phyloP scores from a whole-genome alignment of 2,113 vertebrate species.

The Parotia lawesii region DNA sequence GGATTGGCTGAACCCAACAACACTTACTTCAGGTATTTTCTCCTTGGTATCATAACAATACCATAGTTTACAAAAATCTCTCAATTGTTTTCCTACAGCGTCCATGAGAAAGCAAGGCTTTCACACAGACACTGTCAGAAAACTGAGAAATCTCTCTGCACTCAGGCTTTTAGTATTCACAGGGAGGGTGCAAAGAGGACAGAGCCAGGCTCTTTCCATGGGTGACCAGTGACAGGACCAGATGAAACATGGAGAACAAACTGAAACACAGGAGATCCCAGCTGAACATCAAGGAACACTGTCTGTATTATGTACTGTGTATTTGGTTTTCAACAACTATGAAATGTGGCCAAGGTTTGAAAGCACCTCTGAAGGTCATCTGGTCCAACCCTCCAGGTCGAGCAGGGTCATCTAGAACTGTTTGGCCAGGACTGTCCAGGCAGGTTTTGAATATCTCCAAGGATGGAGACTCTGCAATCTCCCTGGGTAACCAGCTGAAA shows the following conservation, averaged over 20 bases:
- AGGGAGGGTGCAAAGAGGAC: background rate
- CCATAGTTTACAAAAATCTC: too few relatives aligned
- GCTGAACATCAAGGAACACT: background rate
- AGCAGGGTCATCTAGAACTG: background rate
- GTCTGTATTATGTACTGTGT: background rate
- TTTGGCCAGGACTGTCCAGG: background rate
- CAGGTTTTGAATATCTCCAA: background rate
- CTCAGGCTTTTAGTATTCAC: too few relatives aligned
- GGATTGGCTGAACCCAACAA: too few relatives aligned
- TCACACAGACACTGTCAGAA: too few relatives aligned
- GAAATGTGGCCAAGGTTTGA: fast-evolving
- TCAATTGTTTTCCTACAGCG: too few relatives aligned
- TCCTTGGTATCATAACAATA: too few relatives aligned
- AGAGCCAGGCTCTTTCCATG: background rate
- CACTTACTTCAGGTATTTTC: too few relatives aligned
- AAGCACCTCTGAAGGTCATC: background rate
- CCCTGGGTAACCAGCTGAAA: background rate
- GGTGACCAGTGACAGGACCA: background rate
- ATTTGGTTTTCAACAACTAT: background rate
- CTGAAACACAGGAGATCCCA: background rate
- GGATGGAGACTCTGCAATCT: background rate
- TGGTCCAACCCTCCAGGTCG: fast-evolving
- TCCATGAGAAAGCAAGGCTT: too few relatives aligned
- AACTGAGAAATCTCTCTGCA: too few relatives aligned
- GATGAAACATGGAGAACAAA: background rate